Evolutionary conservation across 2,113 vertebrate genomes (phyloP).

Genomic region (Tauraco erythrolophus): DNA sequence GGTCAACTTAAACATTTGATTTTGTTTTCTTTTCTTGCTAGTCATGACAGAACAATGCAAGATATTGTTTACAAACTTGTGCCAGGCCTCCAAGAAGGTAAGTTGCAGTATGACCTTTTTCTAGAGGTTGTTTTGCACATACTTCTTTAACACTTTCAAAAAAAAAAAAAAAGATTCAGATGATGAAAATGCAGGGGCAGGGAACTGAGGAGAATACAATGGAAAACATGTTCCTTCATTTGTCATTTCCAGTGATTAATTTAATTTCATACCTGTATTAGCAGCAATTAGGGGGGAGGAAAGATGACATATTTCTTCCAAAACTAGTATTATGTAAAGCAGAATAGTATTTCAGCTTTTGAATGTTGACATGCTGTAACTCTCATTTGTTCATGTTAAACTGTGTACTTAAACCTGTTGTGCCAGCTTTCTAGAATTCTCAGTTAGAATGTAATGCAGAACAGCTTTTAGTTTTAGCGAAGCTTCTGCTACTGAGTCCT

Average conservation of each 20-base stretch:
- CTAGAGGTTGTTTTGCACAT: not conserved
- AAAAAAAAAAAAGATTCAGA: not conserved
- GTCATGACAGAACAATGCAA: constrained; percentile 99
- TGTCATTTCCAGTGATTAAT: not conserved
- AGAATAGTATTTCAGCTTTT: not conserved
- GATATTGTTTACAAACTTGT: constrained; percentile 99
- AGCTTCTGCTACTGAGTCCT: not conserved
- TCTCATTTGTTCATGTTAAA: not conserved
- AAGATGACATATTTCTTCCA: not conserved
- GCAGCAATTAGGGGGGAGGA: not conserved
- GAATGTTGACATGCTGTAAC: not conserved
- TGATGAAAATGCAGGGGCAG: accelerated
- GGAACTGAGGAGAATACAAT: not conserved
- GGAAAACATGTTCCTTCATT: not conserved
- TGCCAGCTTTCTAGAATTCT: not conserved
- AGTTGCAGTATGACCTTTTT: constrained; percentile 4
- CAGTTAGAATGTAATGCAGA: too few species aligned
- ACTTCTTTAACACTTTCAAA: not conserved
- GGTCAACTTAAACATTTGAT: not conserved
- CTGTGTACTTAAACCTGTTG: not conserved
- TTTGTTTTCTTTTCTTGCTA: constrained; percentile 56
- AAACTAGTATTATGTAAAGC: not conserved
- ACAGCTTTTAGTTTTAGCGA: not conserved
- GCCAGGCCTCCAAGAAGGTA: constrained; percentile 97
- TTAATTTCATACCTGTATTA: not conserved